Conservation (phyloP, 2,888 invertebrate genomes). For the Chaetoderma sp. region DNA sequence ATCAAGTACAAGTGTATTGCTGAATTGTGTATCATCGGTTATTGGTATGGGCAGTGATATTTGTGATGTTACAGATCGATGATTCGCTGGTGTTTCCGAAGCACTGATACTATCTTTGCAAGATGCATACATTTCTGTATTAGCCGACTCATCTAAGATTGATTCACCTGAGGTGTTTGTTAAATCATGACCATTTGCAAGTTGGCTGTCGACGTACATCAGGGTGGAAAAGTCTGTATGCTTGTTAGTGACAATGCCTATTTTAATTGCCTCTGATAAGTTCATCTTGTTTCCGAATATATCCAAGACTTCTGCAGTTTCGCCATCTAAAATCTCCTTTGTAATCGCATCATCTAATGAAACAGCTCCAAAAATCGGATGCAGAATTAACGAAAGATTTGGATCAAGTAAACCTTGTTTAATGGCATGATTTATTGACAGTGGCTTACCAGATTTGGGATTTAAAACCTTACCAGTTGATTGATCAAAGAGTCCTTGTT, state of each 20-base stretch:
- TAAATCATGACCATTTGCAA: no score
- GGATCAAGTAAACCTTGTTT: constrained; percentile 77
- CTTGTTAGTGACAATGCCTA: no score
- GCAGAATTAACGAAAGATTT: not conserved
- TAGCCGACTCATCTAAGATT: constrained; percentile 23
- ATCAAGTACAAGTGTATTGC: constrained; percentile 1
- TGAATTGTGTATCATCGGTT: no score
- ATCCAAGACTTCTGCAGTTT: constrained; percentile 34
- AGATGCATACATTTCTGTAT: no score
- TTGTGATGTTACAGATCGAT: no score
- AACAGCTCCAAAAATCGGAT: not conserved
- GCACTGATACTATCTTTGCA: no score
- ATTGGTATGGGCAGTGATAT: no score
- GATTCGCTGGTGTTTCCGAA: constrained; percentile 36
- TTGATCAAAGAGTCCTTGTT: constrained; percentile 63
- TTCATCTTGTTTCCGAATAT: constrained; percentile 70
- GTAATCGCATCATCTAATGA: not conserved
- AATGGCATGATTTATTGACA: constrained; percentile 87
- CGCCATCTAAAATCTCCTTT: constrained; percentile 12
- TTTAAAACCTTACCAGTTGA: constrained; percentile 82
- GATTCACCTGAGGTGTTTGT: constrained; percentile 8
- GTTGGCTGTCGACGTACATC: no score
- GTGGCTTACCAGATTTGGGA: constrained; percentile 82
- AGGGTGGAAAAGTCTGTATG: no score
- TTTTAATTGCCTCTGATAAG: constrained; percentile 80